Conservation (phyloP, 2,888 invertebrate genomes). For the Drosophila nigricruria region DNA sequence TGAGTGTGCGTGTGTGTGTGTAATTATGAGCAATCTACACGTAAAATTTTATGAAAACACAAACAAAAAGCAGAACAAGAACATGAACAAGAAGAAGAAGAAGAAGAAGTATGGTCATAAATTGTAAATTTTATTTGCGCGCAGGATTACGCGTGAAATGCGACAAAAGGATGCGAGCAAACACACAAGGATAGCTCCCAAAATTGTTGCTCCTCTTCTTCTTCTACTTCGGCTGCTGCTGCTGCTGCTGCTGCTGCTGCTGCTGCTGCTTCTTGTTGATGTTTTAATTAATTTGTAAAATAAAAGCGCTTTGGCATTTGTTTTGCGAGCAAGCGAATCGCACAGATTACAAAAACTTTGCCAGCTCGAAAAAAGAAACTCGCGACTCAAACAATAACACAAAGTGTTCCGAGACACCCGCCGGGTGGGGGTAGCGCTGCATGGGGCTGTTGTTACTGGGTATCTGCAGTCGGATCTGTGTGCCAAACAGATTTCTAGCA, state of each 20-base stretch:
- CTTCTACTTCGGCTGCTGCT: not conserved
- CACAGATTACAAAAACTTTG: conserved; percentile 47
- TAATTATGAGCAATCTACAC: conserved; percentile 74
- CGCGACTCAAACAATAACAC: conserved; percentile 43
- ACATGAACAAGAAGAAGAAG: conserved; percentile 2
- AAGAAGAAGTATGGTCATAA: conserved; percentile 51
- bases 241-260: not conserved
- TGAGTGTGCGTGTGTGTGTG: conserved; percentile 27
- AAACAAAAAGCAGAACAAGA: conserved; percentile 34
- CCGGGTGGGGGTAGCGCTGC: not conserved
- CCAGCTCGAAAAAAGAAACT: conserved; percentile 19
- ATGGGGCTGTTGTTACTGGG: conserved; percentile 6
- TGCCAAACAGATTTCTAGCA: conserved; percentile 64
- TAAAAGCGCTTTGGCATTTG: conserved; percentile 50
- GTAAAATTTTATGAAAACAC: conserved; percentile 58
- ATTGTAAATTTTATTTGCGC: conserved; percentile 70
- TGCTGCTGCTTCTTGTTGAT: conserved; percentile 46
- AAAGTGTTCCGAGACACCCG: conserved; percentile 14
- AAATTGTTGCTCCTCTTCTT: conserved; percentile 14
- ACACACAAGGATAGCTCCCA: conserved; percentile 14
- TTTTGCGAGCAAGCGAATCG: conserved; percentile 21
- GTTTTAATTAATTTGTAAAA: conserved; percentile 74
- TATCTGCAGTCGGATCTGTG: conserved; percentile 40
- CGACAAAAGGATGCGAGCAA: conserved; percentile 31
- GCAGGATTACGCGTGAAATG: conserved; percentile 45